Conservation (phyloP, 1,140 invertebrate species). For the Apis florea region DNA sequence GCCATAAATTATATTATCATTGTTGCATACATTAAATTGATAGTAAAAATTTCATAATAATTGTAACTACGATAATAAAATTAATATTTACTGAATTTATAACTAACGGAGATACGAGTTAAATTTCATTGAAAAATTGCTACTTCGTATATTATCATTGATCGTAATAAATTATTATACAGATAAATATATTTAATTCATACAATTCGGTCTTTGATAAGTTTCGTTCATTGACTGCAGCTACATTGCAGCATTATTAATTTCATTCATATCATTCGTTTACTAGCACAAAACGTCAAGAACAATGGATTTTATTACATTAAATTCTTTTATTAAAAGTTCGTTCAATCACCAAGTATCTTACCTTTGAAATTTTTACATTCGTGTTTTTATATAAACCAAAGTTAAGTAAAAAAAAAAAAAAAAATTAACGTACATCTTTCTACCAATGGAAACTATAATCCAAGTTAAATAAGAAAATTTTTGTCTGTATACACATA, state of each 20-base stretch:
- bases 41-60: background rate
- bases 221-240: background rate
- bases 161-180: no score
- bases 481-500: background rate
- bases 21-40: no score
- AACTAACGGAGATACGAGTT: no score
- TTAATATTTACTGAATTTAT: no score
- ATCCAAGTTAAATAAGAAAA: background rate
- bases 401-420: background rate
- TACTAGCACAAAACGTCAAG: background rate
- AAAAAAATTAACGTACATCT: no score
- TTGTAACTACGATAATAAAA: background rate
- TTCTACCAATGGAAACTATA: background rate
- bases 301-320: background rate
- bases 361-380: background rate
- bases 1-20: no score
- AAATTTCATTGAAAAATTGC: no score
- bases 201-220: background rate
- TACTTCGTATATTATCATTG: no score
- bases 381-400: background rate
- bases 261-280: background rate
- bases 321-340: background rate
- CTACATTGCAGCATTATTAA: background rate
- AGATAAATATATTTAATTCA: no score
- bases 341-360: background rate